Base-by-base conservation (phyloP, 2,888 invertebrate species). In the Eledona agricola region DNA sequence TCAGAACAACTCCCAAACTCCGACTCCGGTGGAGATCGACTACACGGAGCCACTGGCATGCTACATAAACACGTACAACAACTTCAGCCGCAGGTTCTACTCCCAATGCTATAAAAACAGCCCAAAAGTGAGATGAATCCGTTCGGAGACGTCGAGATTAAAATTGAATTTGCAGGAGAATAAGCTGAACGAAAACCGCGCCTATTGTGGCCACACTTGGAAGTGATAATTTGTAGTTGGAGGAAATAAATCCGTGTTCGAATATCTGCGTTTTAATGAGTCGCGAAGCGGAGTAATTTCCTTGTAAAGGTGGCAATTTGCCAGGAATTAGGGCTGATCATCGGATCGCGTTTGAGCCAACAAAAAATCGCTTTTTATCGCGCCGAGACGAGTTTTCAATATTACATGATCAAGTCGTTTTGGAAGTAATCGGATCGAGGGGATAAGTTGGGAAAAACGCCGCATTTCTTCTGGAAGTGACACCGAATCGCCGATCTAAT, bases 51-150 rank as follows among this genome's bases (percentile, higher is more conserved):
- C 66, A 1, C 56, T 73, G 22, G 72, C 73, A 1, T 73, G 73
- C 47, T 73, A 75, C 50, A 75, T 76, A 6, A 75, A 72, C 1
- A 72, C 67, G 1, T 71, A 67, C 55, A 76, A 76, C 55, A 74
- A 75, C 35, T 76, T 72, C 51, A 69, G 69, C 0, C 68, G 74
- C 26, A 63, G 71, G 26, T 68, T 67, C 42, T 76, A 75, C 42
- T 74, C 72, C 54, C 66, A 67, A 20, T 76, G 76, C 47, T 70
- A 70, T 26, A 71, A 67, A 9, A 6, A 32, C 2, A 31, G 31
- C 9, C 10, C 38, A 6, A 15, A 15, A n/a, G 49, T 49, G 40
- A 46, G 20, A 7, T 25, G 13, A 20, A 6, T 11, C 5, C 16
- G n/a, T 19, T 35, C 2, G 2, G 12, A 35, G 7, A 35, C 11